Percentiles rank a stretch among this genome's conserved stretches.
Conservation (phyloP, 2,888 invertebrate genomes). For the Gibbula magus region DNA sequence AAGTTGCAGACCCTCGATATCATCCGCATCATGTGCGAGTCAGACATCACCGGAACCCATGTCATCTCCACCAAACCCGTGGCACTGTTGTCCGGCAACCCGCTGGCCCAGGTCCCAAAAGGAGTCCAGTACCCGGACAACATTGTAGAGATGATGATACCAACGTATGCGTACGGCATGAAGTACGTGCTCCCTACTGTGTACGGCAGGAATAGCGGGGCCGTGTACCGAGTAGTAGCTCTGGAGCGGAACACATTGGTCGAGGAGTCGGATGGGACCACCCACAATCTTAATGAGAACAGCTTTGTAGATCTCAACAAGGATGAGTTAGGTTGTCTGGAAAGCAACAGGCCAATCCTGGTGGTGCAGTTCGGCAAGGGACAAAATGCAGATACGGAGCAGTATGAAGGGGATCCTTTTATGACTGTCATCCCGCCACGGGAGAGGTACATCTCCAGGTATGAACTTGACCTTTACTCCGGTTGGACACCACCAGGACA, state of each 20-base stretch:
- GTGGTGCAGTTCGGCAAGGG: slow-evolving; percentile 13
- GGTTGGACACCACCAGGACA: neutral
- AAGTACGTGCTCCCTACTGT: neutral
- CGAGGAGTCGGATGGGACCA: neutral
- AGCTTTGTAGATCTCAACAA: neutral
- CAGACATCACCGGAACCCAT: slow-evolving; percentile 11
- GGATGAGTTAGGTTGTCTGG: neutral
- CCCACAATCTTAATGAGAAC: neutral
- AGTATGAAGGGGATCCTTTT: neutral
- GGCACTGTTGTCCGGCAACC: neutral
- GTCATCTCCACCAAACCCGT: slow-evolving; percentile 1
- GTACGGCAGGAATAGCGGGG: neutral
- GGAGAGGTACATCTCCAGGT: neutral
- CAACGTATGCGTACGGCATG: neutral
- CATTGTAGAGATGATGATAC: slow-evolving; percentile 17
- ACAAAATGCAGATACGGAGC: neutral
- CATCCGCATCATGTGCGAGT: neutral
- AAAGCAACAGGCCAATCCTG: slow-evolving; percentile 4
- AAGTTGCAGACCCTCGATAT: neutral
- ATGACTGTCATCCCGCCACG: neutral
- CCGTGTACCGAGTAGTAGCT: slow-evolving; percentile 13
- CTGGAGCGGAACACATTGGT: neutral
- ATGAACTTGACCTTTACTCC: neutral
- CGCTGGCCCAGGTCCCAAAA: neutral
- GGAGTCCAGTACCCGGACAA: neutral